Percentiles rank a stretch among this genome's conserved stretches.
Evolutionary conservation across 2,888 invertebrate species (phyloP).

Genomic region (Plagiodera versicolora): DNA sequence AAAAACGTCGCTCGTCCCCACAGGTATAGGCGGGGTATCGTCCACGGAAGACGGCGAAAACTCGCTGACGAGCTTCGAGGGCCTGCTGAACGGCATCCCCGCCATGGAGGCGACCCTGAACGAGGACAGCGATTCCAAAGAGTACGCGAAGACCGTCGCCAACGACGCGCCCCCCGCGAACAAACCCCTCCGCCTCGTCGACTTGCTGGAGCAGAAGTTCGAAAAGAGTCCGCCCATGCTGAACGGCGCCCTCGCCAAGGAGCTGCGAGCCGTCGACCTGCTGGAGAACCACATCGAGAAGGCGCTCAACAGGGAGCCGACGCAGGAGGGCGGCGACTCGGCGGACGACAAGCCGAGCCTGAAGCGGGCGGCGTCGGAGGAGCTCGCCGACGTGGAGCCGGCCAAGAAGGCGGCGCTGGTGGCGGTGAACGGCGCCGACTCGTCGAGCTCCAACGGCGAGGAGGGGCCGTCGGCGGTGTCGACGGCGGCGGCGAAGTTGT

Average conservation of each 20-base stretch:
- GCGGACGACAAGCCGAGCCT: not conserved
- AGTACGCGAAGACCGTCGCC: conserved; percentile 44
- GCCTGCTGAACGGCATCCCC: conserved; percentile 63
- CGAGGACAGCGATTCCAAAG: conserved; percentile 61
- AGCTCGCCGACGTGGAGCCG: conserved; percentile 49
- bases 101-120: conserved; percentile 57
- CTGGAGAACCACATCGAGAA: conserved; percentile 64
- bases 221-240: conserved; percentile 62
- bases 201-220: conserved; percentile 77
- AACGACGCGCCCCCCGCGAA: conserved; percentile 54
- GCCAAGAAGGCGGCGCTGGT: conserved; percentile 55
- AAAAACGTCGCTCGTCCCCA: too few relatives aligned
- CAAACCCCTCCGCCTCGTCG: conserved; percentile 76
- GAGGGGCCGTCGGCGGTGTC: conserved; percentile 66
- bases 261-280: conserved; percentile 59
- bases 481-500: conserved; percentile 82
- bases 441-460: conserved; percentile 57
- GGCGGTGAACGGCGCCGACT: conserved; percentile 49
- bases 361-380: conserved; percentile 16
- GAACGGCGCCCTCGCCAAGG: conserved; percentile 60
- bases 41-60: conserved; percentile 61
- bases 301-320: conserved; percentile 50
- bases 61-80: conserved; percentile 65
- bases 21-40: conserved; percentile 56
- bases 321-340: conserved; percentile 18